Evolutionary conservation across 2,113 vertebrate genomes (phyloP).

Genomic region (Lepus europaeus): DNA sequence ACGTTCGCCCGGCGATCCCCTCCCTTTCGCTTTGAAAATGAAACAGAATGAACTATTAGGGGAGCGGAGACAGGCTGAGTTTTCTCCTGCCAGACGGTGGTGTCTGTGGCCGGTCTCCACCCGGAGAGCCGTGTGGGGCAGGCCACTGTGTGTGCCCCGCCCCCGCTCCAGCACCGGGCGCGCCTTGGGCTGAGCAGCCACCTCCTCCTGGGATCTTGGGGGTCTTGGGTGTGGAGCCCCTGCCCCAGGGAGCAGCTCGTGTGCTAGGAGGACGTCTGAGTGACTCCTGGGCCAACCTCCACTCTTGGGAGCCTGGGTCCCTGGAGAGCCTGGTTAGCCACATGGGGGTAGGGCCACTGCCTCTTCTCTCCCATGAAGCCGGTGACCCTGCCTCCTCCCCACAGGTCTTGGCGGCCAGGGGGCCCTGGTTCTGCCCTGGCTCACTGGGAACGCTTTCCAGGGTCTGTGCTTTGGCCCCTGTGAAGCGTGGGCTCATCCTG

Average conservation of each 20-base stretch:
- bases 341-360: neutral
- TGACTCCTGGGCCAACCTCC: fast-evolving
- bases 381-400: no score
- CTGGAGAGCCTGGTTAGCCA: fast-evolving
- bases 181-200: no score
- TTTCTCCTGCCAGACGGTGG: neutral
- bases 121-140: fast-evolving
- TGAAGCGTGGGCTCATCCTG: no score
- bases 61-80: neutral
- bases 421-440: neutral
- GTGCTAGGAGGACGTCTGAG: fast-evolving
- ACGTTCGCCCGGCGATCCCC: slow-evolving; percentile 62
- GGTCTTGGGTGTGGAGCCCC: neutral
- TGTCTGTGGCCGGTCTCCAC: neutral
- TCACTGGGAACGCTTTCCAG: neutral
- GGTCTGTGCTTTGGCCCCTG: neutral
- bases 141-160: fast-evolving
- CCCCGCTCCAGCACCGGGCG: no score
- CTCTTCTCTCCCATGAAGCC: no score
- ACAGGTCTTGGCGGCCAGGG: neutral
- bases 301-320: neutral
- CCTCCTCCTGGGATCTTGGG: neutral
- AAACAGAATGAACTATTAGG: slow-evolving; percentile 33
- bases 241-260: neutral
- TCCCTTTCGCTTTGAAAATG: slow-evolving; percentile 70